Base-by-base conservation (phyloP, 2,113 vertebrate genomes). In the Alosa alosa region DNA sequence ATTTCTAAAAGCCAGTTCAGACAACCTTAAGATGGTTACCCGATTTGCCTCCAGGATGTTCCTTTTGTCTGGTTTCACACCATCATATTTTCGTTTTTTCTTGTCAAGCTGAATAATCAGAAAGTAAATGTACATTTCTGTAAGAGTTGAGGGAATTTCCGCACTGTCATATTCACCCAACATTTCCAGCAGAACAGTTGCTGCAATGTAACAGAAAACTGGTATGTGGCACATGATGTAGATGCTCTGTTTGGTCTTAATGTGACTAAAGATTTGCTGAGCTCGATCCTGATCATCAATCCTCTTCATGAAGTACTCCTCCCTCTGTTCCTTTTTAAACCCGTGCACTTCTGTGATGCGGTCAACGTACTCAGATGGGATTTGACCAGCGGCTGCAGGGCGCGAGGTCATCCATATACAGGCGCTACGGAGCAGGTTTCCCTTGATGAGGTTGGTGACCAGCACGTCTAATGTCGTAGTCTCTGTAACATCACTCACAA, bases 201-300 rank as follows among this genome's bases (percentile, higher is more conserved):
- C 57, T 41, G 84, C 31, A 36, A 87, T 87, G 55, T 64, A 85
- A 47, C 84, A 87, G 45, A 87, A 87, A 39, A 84, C 78, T 31
- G 87, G 87, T n/a, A 87, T 84, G 17, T 85, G 68, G 81, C 87
- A 87, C 87, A 87, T 87, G 22, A 87, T 52, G 25, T 50, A 82
- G 68, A 87, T 84, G 57, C 60, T 85, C 47, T 22, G 83, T 83
- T 68, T 25, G 46, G 64, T 45, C 81, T 31, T 85, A 3, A 87
- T 49, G 18, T 75, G 45, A 44, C 31, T 13, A 47, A 85, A 57
- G 31, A 87, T 83, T 44, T 81, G 85, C 9, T 85, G 31, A 18
- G 87, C 60, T 49, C 45, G 44, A 15, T 4, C 36, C 22, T 6
- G 22, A 41, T 85, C 60, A 9, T 47, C 22, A 39, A 82, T 75